These are phyloP conservation scores for Drosophila prostipennis DNA, from an alignment of 2,888 invertebrate species.

Conservation along the genomic window DNA sequence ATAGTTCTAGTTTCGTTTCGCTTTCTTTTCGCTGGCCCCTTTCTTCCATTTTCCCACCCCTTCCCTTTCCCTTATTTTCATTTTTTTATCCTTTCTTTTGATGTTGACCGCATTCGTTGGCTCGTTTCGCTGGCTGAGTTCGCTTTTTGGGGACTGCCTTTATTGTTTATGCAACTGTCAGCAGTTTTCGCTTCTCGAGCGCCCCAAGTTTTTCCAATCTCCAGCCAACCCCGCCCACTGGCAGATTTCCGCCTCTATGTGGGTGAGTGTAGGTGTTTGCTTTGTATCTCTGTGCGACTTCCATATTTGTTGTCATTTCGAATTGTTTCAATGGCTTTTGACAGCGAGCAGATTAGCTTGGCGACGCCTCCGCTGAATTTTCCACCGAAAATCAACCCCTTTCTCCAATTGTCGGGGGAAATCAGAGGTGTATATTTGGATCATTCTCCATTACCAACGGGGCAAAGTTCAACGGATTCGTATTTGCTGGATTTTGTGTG, in stretches of 20 bases:
- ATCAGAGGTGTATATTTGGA: constrained; percentile 46
- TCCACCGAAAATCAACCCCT: constrained; percentile 9
- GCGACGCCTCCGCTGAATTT: constrained; percentile 56
- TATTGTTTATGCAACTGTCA: constrained; percentile 78
- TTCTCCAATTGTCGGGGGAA: constrained; percentile 56
- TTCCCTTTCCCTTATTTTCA: constrained; percentile 21
- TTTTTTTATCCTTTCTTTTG: constrained; percentile 53
- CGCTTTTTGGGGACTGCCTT: constrained; percentile 43
- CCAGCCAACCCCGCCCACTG: background rate
- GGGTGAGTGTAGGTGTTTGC: constrained; percentile 47
- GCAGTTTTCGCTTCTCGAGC: constrained; percentile 63
- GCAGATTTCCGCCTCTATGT: constrained; percentile 4
- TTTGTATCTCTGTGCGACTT: constrained; percentile 52
- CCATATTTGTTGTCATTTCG: constrained; percentile 75
- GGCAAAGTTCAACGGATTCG: constrained; percentile 11
- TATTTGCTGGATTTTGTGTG: constrained; percentile 10
- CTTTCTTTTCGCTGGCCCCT: constrained; percentile 24
- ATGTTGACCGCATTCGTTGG: constrained; percentile 71
- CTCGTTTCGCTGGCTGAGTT: constrained; percentile 43
- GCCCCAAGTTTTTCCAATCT: constrained; percentile 47
- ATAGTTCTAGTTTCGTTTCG: constrained; percentile 62
- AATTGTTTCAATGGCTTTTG: constrained; percentile 76
- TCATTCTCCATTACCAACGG: constrained; percentile 13
- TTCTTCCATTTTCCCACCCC: constrained; percentile 5
- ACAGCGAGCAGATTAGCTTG: constrained; percentile 73